Evolutionary conservation across 2,888 invertebrate species (phyloP).

Genomic region (Amaurobius ferox): DNA sequence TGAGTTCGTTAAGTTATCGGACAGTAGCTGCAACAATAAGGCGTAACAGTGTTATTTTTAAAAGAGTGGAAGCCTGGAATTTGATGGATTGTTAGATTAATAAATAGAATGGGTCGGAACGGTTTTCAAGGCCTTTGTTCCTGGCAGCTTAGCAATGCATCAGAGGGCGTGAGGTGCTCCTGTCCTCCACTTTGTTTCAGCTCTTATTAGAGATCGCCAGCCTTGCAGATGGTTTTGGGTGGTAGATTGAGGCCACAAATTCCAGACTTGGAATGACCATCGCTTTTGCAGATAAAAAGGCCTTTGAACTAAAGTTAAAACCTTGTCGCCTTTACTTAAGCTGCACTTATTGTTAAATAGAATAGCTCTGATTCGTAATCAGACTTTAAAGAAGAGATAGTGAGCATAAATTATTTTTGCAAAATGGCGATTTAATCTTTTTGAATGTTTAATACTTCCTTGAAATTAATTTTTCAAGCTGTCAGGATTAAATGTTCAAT

Average conservation of each 20-base stretch:
- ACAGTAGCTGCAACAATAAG: conserved; percentile 17
- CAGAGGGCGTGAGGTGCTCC: background rate
- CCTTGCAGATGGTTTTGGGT: background rate
- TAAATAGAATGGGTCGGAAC: background rate
- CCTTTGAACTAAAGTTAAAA: background rate
- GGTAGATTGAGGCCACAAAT: background rate
- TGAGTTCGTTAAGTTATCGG: background rate
- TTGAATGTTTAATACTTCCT: too few relatives aligned
- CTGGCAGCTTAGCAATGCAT: conserved; percentile 4
- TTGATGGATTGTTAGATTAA: conserved; percentile 51
- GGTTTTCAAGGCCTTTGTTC: background rate
- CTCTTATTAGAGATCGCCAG: background rate
- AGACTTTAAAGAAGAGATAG: too few relatives aligned
- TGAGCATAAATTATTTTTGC: too few relatives aligned
- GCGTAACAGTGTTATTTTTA: background rate
- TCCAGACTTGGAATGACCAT: background rate
- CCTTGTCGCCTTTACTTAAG: too few relatives aligned
- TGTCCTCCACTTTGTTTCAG: background rate
- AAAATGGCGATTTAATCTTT: too few relatives aligned
- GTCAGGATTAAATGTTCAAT: too few relatives aligned
- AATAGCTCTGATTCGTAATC: too few relatives aligned
- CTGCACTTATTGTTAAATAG: too few relatives aligned
- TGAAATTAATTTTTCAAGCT: too few relatives aligned
- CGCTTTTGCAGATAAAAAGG: background rate
- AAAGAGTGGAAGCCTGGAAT: conserved; percentile 47